Base-by-base conservation (phyloP, 2,113 vertebrate genomes). In the Thalassarche chlororhynchos region DNA sequence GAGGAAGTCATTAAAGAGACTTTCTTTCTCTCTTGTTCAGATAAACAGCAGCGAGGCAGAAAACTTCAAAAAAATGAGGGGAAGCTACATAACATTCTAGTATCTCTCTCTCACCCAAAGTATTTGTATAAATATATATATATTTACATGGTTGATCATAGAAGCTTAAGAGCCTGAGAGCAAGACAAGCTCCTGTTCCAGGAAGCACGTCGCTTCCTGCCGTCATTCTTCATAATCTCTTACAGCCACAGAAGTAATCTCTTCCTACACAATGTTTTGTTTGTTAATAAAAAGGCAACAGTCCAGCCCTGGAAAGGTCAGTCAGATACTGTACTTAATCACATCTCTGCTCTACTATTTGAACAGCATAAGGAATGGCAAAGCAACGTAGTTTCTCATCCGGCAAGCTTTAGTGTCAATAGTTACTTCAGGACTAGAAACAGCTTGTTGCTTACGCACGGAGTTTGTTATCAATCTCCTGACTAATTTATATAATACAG, bases 291-390 rank as follows among this genome's bases (percentile, higher is more conserved):
- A 87, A 93, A 90, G 34, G 51, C 57, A 79, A 32, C 47, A 86
- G 25, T 24, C 28, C 61, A 65, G 29, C 9, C 29, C 61, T 81
- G 44, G 49, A 93, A 98, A 98, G 65, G 57, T 92, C 91, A 90
- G 7, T 21, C 71, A 87, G 91, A 90, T 52, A 84, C 62, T 42
- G 36, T 38, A 68, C 54, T 93, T 51, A 87, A 88, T 90, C 61
- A 72, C 82, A 90, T 84, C 65, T 84, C 32, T 46, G 61, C 70
- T 85, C 16, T 47, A 17, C 66, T 71, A 89, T 26, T 81, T 58
- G 62, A 74, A 9, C 28, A 77, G 38, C 25, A 55, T 1, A 20
- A 54, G 49, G 42, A 70, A 54, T 19, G 78, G 66, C 52, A 90
- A 84, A 49, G 51, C 57, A 86, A 79, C 15, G 1, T 5, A 28